These are phyloP conservation scores for Bubo bubo DNA, from an alignment of 2,113 vertebrate species.

Conservation along the genomic window DNA sequence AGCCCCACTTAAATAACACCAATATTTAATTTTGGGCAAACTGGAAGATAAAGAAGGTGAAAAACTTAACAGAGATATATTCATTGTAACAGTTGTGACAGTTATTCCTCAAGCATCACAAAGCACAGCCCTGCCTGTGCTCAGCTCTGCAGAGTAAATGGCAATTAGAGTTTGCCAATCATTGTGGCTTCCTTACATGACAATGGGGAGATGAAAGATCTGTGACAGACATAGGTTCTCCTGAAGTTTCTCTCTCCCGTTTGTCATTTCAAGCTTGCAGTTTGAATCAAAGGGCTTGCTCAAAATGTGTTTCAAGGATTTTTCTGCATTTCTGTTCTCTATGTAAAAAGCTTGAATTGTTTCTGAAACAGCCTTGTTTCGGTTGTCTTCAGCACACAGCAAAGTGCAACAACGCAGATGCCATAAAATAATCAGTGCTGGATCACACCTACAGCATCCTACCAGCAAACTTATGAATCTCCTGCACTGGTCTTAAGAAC, in stretches of 20 bases:
- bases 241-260: neutral
- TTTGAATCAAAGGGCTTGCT: neutral
- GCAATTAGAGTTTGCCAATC: conserved; percentile 11
- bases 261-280: neutral
- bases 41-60: neutral
- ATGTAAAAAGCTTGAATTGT: neutral
- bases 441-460: neutral
- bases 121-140: neutral
- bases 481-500: neutral
- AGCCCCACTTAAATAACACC: neutral
- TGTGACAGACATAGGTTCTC: neutral
- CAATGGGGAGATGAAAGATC: neutral
- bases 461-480: neutral
- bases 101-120: neutral
- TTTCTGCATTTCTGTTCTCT: neutral
- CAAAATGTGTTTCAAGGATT: neutral
- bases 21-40: neutral
- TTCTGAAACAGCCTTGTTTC: neutral
- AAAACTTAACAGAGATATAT: neutral
- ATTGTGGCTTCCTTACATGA: neutral
- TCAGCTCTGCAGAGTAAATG: neutral
- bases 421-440: neutral
- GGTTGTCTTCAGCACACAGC: neutral
- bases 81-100: neutral
- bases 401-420: neutral